Percentiles rank a stretch among this genome's conserved stretches.
These are phyloP conservation scores for Noctilio leporinus DNA, from an alignment of 2,113 vertebrate genomes.

Conservation along the genomic window DNA sequence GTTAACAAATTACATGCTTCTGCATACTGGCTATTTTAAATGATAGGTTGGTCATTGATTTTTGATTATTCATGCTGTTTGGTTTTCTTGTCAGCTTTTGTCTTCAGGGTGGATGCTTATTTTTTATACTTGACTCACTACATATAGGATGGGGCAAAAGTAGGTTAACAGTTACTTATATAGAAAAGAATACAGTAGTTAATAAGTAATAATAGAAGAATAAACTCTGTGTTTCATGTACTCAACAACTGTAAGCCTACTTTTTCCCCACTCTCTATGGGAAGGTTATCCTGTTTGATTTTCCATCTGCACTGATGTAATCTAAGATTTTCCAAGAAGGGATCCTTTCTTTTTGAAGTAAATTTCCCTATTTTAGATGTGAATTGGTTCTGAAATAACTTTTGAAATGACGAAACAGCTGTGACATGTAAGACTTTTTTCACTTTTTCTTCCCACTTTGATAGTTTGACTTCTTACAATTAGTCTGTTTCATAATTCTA, in stretches of 20 bases:
- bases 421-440: background rate
- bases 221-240: background rate
- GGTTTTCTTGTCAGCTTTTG: conserved; percentile 17
- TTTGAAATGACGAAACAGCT: background rate
- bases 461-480: background rate
- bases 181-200: background rate
- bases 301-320: background rate
- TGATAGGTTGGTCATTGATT: background rate
- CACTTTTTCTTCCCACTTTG: background rate
- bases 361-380: background rate
- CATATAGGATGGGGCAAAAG: background rate
- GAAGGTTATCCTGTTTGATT: background rate
- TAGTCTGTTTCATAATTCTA: background rate
- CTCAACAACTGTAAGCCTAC: background rate
- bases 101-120: background rate
- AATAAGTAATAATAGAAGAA: background rate
- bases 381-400: background rate
- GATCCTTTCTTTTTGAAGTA: background rate
- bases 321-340: background rate
- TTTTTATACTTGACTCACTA: background rate
- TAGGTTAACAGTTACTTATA: background rate
- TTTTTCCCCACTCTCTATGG: background rate
- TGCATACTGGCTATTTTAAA: background rate
- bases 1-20: background rate
- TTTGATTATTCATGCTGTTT: background rate